Evolutionary conservation across 2,113 vertebrate species (phyloP).

Genomic region (Anser cygnoides): DNA sequence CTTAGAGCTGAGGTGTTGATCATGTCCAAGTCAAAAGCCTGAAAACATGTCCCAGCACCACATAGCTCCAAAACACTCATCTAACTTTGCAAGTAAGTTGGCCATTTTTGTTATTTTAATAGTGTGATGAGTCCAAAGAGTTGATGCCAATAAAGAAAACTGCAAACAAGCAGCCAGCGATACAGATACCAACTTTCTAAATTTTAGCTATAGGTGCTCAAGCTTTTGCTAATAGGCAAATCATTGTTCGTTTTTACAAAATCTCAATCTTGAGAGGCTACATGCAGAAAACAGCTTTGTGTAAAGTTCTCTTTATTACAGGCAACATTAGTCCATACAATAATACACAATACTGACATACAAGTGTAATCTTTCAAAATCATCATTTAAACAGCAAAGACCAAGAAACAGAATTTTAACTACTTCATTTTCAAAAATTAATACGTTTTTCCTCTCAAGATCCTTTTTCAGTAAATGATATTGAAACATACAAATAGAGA

Average conservation of each 20-base stretch:
- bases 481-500: constrained; percentile 84
- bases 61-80: background rate
- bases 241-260: constrained; percentile 20
- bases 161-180: background rate
- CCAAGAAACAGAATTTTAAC: constrained; percentile 80
- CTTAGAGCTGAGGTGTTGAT: background rate
- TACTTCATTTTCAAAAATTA: constrained; percentile 79
- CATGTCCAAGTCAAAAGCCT: background rate
- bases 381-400: constrained; percentile 80
- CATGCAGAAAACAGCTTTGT: constrained; percentile 66
- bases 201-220: constrained; percentile 9
- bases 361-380: constrained; percentile 81
- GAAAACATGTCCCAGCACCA: background rate
- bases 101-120: background rate
- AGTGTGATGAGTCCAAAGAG: background rate
- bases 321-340: constrained; percentile 82
- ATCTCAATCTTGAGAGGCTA: constrained; percentile 46
- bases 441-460: constrained; percentile 73
- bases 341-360: constrained; percentile 83
- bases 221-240: constrained; percentile 39
- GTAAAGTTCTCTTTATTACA: constrained; percentile 83
- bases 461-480: constrained; percentile 77
- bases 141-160: constrained; percentile 12
- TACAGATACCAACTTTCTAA: background rate
- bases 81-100: background rate